These are phyloP conservation scores for Hydropsyche betteni DNA, from an alignment of 2,888 invertebrate genomes.

Conservation along the genomic window DNA sequence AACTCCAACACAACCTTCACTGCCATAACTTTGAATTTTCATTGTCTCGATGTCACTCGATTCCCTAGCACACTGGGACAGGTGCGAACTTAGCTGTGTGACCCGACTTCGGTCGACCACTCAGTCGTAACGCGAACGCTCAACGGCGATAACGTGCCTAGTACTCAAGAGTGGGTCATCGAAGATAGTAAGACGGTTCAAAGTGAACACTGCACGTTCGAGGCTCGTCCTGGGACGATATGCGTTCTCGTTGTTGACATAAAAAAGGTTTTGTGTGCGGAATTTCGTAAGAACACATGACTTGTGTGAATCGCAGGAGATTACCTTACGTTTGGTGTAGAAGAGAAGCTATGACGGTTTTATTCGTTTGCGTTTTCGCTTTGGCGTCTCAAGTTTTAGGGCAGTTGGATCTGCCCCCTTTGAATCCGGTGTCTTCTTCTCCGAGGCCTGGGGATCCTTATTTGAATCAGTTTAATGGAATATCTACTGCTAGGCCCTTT, in stretches of 20 bases:
- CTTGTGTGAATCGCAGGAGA: conserved; percentile 57
- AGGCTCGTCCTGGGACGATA: too few relatives aligned
- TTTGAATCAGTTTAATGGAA: conserved; percentile 53
- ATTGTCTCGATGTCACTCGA: conserved; percentile 15
- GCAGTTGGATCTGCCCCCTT: conserved; percentile 68
- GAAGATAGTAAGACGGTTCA: background rate
- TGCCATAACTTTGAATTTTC: conserved; percentile 8
- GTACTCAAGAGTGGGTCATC: background rate
- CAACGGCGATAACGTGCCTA: conserved; percentile 33
- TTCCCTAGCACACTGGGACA: background rate
- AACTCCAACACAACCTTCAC: background rate
- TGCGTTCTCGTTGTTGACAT: too few relatives aligned
- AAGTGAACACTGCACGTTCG: background rate
- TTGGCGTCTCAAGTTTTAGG: conserved; percentile 51
- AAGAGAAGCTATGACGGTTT: conserved; percentile 52
- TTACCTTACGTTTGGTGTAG: conserved; percentile 56
- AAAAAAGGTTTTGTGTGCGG: too few relatives aligned
- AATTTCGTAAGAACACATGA: conserved; percentile 55
- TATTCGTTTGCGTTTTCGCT: conserved; percentile 55
- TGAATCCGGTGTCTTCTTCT: conserved; percentile 57
- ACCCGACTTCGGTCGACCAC: conserved; percentile 2
- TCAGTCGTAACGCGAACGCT: conserved; percentile 37
- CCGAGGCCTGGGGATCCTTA: conserved; percentile 56
- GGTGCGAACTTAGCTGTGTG: conserved; percentile 31
- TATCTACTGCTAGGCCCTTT: conserved; percentile 45